phyloP scores from a whole-genome alignment of 1,140 invertebrate species.

The Sitobion miscanthi region DNA sequence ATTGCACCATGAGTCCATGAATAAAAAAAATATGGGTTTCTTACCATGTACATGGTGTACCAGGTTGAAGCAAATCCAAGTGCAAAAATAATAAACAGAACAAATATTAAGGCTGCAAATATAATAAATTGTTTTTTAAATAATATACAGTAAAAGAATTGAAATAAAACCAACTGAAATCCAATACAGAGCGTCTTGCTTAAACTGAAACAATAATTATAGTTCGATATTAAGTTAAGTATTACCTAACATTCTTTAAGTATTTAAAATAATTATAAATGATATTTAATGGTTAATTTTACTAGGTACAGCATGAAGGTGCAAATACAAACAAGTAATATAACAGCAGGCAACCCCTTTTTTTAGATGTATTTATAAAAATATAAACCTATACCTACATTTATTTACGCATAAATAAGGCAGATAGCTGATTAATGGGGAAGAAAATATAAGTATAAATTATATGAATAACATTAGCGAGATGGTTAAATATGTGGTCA shows the following conservation, averaged over 20 bases:
- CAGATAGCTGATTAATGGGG: not conserved
- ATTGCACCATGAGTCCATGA: not conserved
- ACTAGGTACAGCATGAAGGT: not conserved
- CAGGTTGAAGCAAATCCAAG: slow-evolving; percentile 45
- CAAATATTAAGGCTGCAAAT: not conserved
- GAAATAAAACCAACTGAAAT: not conserved
- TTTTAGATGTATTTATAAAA: too few relatives aligned
- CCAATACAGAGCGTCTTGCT: not conserved
- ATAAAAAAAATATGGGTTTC: not conserved
- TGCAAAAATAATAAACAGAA: slow-evolving; percentile 7
- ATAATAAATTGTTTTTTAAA: not conserved
- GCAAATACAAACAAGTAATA: not conserved
- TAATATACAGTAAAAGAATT: not conserved
- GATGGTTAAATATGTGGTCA: too few relatives aligned
- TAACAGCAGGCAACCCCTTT: not conserved
- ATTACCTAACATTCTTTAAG: not conserved
- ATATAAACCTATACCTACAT: not conserved
- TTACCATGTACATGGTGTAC: slow-evolving; percentile 45
- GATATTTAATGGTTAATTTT: not conserved
- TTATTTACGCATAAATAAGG: not conserved
- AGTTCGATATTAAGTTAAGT: not conserved
- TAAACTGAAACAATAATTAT: slow-evolving; percentile 25
- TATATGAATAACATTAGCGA: too few relatives aligned
- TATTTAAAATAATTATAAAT: not conserved
- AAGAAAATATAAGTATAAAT: not conserved